phyloP scores from a whole-genome alignment of 2,113 vertebrate genomes.

The Eublepharis macularius region DNA sequence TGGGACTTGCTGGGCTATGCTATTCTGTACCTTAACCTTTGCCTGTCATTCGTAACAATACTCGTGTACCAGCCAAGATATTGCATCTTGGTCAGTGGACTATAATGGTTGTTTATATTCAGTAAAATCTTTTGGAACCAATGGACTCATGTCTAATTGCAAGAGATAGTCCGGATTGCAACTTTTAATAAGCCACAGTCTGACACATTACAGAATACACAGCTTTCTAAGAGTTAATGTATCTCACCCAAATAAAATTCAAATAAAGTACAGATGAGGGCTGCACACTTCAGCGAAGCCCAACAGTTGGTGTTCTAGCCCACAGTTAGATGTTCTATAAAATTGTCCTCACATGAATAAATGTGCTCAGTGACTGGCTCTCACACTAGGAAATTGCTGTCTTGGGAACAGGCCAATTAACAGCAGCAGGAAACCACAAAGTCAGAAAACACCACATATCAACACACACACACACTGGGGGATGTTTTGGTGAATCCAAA shows the following conservation, averaged over 20 bases:
- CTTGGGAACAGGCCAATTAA: conserved; percentile 55
- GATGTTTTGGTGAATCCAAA: conserved; percentile 17
- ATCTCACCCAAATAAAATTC: conserved; percentile 53
- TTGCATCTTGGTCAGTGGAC: no score
- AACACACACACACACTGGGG: not conserved
- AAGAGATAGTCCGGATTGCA: no score
- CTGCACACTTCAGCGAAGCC: conserved; percentile 54
- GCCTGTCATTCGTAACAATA: no score
- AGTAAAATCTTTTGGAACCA: no score
- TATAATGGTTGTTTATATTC: no score
- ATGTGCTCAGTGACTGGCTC: conserved; percentile 32
- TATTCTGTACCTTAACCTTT: no score
- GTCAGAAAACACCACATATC: not conserved
- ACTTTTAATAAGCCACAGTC: no score
- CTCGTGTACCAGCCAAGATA: no score
- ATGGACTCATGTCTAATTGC: no score
- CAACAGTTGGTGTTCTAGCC: conserved; percentile 57
- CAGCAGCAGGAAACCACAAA: conserved; percentile 10
- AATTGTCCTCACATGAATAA: conserved; percentile 65
- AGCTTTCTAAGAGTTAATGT: conserved; percentile 48
- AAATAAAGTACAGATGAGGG: conserved; percentile 63
- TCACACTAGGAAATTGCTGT: conserved; percentile 28
- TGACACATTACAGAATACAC: not conserved
- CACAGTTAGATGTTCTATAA: conserved; percentile 54
- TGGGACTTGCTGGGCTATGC: no score